Conservation (phyloP, 2,113 vertebrate genomes). For the Pteropus alecto region DNA sequence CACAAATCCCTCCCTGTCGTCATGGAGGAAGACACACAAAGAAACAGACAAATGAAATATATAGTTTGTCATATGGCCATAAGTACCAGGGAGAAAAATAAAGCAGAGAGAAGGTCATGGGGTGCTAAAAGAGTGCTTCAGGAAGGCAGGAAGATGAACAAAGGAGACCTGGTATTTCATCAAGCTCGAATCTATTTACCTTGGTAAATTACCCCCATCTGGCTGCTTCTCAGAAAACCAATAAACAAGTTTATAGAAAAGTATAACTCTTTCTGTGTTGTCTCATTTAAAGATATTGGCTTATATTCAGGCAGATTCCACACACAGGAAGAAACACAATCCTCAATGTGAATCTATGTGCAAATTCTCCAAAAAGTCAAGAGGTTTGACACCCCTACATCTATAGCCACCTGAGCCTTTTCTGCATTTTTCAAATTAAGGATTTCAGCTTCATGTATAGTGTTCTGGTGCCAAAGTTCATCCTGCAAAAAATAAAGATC, state of each 20-base stretch:
- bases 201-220: constrained; percentile 73
- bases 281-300: constrained; percentile 61
- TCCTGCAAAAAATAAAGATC: not conserved
- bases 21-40: not conserved
- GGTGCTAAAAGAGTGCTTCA: not conserved
- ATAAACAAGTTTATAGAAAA: constrained; percentile 55
- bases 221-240: constrained; percentile 60
- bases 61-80: not conserved
- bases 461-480: not conserved
- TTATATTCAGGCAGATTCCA: constrained; percentile 12
- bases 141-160: not conserved
- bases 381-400: not conserved
- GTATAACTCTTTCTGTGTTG: constrained; percentile 53
- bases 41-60: not conserved
- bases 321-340: constrained; percentile 17
- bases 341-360: not conserved
- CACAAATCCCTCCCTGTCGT: not conserved
- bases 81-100: not conserved
- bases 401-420: not conserved
- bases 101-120: not conserved
- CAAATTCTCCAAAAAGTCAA: not conserved
- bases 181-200: constrained; percentile 63
- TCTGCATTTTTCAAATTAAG: not conserved
- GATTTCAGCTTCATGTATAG: not conserved
- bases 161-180: constrained; percentile 31